Evolutionary conservation across 2,888 invertebrate species (phyloP).

Genomic region (Pollenia angustigena): DNA sequence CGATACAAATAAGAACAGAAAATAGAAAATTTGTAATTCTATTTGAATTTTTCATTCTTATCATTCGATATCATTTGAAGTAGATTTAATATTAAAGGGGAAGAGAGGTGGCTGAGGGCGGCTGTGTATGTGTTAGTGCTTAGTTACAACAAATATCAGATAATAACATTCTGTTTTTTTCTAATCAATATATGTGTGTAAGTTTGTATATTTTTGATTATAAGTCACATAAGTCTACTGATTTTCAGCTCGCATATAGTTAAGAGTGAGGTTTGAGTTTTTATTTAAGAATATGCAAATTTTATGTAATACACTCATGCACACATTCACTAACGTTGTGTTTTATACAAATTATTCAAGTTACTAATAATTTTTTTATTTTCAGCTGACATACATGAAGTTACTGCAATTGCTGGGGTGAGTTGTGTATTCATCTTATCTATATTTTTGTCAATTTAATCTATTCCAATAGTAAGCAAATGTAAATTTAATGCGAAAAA

Average conservation of each 20-base stretch:
- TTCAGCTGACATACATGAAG: not conserved
- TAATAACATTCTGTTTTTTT: slow-evolving; percentile 36
- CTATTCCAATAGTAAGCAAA: slow-evolving; percentile 38
- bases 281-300: slow-evolving; percentile 49
- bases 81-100: slow-evolving; percentile 18
- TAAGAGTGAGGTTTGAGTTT: not conserved
- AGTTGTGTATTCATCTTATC: slow-evolving; percentile 15
- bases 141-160: slow-evolving; percentile 29
- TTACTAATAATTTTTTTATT: slow-evolving; percentile 35
- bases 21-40: slow-evolving; percentile 60
- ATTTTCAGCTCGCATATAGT: slow-evolving; percentile 3
- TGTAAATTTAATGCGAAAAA: slow-evolving; percentile 7
- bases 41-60: slow-evolving; percentile 58
- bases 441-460: slow-evolving; percentile 19
- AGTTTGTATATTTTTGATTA: slow-evolving; percentile 28
- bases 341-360: not conserved
- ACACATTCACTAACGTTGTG: not conserved
- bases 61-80: slow-evolving; percentile 47
- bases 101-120: not conserved
- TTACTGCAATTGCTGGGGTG: not conserved
- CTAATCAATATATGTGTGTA: slow-evolving; percentile 53
- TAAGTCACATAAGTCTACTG: slow-evolving; percentile 31
- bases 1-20: slow-evolving; percentile 18
- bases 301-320: not conserved
- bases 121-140: not conserved